Percentiles rank a stretch among this genome's conserved stretches.
phyloP scores from a whole-genome alignment of 2,113 vertebrate genomes.

The Saccopteryx bilineata region DNA sequence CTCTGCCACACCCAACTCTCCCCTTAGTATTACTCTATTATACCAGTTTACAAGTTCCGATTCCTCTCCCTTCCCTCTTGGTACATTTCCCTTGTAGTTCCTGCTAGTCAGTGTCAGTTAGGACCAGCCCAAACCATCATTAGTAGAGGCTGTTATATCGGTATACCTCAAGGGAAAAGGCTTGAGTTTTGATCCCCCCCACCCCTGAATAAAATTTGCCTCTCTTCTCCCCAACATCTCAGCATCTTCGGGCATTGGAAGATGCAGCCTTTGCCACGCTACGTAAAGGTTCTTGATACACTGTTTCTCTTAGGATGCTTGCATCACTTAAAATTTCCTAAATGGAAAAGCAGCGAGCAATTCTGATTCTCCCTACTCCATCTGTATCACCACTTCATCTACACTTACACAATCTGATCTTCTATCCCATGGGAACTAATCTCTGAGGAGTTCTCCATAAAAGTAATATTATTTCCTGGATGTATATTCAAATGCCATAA shows the following conservation, averaged over 20 bases:
- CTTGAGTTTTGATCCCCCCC: slow-evolving; percentile 54
- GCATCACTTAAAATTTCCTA: neutral
- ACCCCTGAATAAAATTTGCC: neutral
- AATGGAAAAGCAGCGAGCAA: neutral
- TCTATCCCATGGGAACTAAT: neutral
- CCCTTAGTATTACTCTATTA: neutral
- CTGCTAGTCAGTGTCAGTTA: neutral
- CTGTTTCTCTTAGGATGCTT: neutral
- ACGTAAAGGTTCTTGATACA: neutral
- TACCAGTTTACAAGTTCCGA: neutral
- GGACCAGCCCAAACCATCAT: neutral
- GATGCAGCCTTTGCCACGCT: neutral
- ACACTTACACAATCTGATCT: neutral
- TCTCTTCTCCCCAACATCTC: neutral
- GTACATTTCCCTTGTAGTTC: neutral
- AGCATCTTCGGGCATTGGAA: neutral
- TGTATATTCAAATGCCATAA: neutral
- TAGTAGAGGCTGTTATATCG: neutral
- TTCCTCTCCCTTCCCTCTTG: neutral
- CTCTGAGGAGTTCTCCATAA: neutral
- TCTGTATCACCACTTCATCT: neutral
- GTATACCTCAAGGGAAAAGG: neutral
- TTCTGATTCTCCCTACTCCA: neutral
- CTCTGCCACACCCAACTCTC: neutral
- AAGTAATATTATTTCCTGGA: neutral